These are phyloP conservation scores for Orthochromis indermauri DNA, from an alignment of 2,113 vertebrate species.

Conservation along the genomic window DNA sequence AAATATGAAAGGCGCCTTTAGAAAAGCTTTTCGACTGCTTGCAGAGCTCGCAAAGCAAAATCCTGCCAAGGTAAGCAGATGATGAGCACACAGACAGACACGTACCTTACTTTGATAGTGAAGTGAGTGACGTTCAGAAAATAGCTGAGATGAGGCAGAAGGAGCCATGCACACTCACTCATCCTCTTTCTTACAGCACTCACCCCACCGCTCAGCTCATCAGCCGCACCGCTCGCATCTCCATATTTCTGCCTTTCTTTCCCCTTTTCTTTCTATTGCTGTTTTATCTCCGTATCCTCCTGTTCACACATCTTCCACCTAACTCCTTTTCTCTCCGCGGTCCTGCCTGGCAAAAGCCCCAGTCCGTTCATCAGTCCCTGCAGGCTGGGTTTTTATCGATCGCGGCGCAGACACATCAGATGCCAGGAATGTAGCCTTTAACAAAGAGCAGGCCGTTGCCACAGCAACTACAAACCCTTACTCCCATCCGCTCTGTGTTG, in stretches of 20 bases:
- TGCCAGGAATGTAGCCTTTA: conserved; percentile 66
- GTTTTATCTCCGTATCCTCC: conserved; percentile 31
- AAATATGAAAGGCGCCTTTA: conserved; percentile 17
- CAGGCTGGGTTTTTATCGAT: conserved; percentile 60
- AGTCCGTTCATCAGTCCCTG: conserved; percentile 48
- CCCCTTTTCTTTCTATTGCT: not conserved
- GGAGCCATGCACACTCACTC: not conserved
- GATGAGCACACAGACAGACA: conserved; percentile 26
- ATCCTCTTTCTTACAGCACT: conserved; percentile 7
- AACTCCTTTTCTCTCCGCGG: conserved; percentile 10
- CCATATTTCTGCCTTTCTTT: not conserved
- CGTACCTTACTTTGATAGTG: conserved; percentile 36
- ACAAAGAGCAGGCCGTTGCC: conserved; percentile 69
- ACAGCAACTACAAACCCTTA: conserved; percentile 66
- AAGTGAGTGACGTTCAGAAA: conserved; percentile 47
- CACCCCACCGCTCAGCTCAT: conserved; percentile 27
- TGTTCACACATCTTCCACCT: conserved; percentile 30
- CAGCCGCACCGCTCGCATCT: conserved; percentile 18
- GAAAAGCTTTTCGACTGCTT: not conserved
- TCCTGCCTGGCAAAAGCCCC: conserved; percentile 42
- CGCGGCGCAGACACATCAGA: conserved; percentile 62
- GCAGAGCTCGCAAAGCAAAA: not conserved
- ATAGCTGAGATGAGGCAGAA: conserved; percentile 32
- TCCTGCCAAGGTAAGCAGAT: conserved; percentile 26
- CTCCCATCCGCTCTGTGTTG: conserved; percentile 51